Evolutionary conservation across 2,797 vertebrate genomes (phyloP), one percentile per base, ranked within the genome.

Genomic region (Sebastes kiyomatsui): DNA sequence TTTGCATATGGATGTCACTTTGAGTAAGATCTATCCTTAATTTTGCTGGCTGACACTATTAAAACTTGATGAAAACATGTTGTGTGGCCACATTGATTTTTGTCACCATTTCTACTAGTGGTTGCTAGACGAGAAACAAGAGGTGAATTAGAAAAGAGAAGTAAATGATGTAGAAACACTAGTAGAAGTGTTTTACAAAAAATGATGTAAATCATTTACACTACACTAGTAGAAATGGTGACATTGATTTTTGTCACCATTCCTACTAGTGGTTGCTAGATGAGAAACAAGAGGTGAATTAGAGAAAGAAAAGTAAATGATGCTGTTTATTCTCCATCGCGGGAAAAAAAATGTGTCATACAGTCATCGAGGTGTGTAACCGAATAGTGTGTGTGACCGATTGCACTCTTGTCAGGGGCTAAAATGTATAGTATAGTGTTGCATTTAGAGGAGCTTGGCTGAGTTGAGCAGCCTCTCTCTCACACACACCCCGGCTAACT

Each of bases 41-140:
- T 93, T 90, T 89, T 88, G 80, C 88, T 93, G 90, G 91, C 92
- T 94, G 90, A 92, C 92, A 91, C 86, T 86, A 95, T 94, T 94
- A 95, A 95, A 94, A 89, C 85, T 91, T 90, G 86, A 94, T 87
- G 80, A 84, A 94, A 93, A 91, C 75, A 72, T 70, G 78, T 59
- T 83, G 75, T 85, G 72, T 83, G 52, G 33, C 81, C 64, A 67
- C 35, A 2, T 81, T 87, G 35, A 75, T 82, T 86, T 85, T 80
- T 74, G 64, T 85, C 20, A 22, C 42, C 27, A 70, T 78, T 59
- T 74, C 12, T 61, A 6, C 13, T 27, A 2, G 23, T 58, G 55
- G 18, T 6, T 64, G 9, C 20, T 14, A 1, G 20, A 38, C 10
- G 72, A 11, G 13, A 22, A 81, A 22, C 59, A 28, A 14, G 46